Percentiles rank a stretch among this genome's conserved stretches.
Conservation (phyloP, 2,113 vertebrate species). For the Ailuropoda melanoleuca region DNA sequence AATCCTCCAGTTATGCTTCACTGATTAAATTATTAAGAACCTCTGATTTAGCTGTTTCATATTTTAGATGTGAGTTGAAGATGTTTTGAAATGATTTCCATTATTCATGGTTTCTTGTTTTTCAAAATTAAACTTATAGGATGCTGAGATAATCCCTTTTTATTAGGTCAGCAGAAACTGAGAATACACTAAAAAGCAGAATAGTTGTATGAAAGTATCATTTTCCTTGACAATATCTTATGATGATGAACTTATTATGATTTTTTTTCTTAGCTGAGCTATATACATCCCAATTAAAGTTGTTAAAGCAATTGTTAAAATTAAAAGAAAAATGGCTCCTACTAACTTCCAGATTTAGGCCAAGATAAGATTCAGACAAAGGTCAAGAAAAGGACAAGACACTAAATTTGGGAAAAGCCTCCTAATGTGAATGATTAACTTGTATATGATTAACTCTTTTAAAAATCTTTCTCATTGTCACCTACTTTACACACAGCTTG, state of each 20-base stretch:
- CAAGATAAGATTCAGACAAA: conserved; percentile 7
- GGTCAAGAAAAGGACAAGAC: background rate
- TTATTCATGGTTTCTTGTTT: conserved; percentile 71
- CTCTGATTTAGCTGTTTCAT: conserved; percentile 61
- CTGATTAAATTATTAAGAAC: conserved; percentile 68
- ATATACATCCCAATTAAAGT: background rate
- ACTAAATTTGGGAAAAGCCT: background rate
- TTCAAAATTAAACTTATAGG: conserved; percentile 70
- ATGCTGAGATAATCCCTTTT: conserved; percentile 60
- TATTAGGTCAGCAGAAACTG: conserved; percentile 51
- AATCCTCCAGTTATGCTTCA: conserved; percentile 43
- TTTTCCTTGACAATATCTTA: conserved; percentile 44
- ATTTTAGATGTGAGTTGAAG: conserved; percentile 60
- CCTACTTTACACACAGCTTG: background rate
- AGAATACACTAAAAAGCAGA: conserved; percentile 12
- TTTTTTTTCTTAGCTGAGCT: background rate
- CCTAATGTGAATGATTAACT: background rate
- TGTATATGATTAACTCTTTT: background rate
- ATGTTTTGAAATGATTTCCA: conserved; percentile 65
- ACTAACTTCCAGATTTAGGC: background rate
- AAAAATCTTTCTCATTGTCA: background rate
- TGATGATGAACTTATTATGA: background rate
- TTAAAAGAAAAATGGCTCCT: background rate
- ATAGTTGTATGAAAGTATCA: background rate
- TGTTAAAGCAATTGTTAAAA: conserved; percentile 30